phyloP scores from a whole-genome alignment of 2,113 vertebrate species.

The Hystrix brachyura region DNA sequence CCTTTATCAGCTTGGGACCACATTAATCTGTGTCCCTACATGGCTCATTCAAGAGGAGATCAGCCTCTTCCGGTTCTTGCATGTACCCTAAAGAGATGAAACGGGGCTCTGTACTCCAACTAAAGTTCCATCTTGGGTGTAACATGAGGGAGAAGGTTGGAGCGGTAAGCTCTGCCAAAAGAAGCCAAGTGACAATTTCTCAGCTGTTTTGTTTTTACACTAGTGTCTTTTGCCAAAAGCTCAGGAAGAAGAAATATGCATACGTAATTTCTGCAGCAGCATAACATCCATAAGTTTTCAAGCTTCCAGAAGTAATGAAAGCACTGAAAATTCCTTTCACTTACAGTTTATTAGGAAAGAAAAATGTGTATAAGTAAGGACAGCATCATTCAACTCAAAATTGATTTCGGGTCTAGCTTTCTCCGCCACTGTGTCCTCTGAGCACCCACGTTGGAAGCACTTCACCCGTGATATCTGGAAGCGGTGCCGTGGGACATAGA shows the following conservation, averaged over 20 bases:
- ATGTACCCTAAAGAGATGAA: not conserved
- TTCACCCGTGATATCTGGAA: not conserved
- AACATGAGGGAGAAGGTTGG: not conserved
- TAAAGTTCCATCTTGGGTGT: not conserved
- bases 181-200: not conserved
- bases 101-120: not conserved
- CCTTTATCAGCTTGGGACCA: not conserved
- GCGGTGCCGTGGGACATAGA: not conserved
- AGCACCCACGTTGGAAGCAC: not conserved
- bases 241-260: not conserved
- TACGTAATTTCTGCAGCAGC: not conserved
- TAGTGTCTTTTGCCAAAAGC: not conserved
- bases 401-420: not conserved
- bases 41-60: not conserved
- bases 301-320: slow-evolving; percentile 10
- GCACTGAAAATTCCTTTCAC: not conserved
- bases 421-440: not conserved
- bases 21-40: not conserved
- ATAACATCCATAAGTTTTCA: slow-evolving; percentile 22
- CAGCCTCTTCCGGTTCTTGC: not conserved
- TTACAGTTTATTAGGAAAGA: not conserved
- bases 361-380: not conserved
- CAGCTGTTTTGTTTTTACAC: not conserved
- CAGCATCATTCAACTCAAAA: not conserved
- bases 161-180: not conserved